phyloP scores from a whole-genome alignment of 92 coral and sea anemone species.

The Parazoanthus darwini region DNA sequence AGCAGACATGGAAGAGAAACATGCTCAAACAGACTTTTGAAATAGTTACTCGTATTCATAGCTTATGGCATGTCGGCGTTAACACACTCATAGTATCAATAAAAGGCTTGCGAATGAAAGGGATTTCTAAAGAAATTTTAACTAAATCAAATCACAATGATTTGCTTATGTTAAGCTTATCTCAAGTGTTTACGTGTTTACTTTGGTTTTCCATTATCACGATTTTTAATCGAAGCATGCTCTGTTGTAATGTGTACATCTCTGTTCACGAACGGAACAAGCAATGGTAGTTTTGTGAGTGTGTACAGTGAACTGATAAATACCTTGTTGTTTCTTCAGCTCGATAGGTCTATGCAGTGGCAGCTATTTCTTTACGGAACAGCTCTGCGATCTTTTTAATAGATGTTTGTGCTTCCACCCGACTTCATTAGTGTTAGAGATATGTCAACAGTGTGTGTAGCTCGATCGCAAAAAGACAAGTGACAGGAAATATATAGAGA shows the following conservation, averaged over 20 bases:
- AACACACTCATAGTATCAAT: no score
- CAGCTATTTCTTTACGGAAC: not conserved
- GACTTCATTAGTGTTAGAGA: not conserved
- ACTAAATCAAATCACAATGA: not conserved
- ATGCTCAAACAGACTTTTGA: not conserved
- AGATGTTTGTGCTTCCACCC: not conserved
- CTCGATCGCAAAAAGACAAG: not conserved
- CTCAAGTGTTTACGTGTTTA: not conserved
- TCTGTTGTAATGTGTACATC: not conserved
- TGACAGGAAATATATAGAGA: not conserved
- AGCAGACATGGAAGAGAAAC: not conserved
- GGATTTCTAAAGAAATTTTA: not conserved
- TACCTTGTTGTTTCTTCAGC: not conserved
- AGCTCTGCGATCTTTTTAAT: not conserved
- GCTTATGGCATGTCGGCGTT: not conserved
- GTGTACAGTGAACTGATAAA: not conserved
- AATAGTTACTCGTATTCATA: not conserved
- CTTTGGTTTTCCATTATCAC: not conserved
- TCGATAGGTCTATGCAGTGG: not conserved
- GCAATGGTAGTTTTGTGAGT: not conserved
- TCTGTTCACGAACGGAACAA: not conserved
- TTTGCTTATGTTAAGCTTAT: not conserved
- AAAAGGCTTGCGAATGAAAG: not conserved
- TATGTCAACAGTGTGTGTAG: not conserved
- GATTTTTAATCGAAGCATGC: not conserved